Conservation (phyloP, 1,140 invertebrate species). For the Formica selysi region DNA sequence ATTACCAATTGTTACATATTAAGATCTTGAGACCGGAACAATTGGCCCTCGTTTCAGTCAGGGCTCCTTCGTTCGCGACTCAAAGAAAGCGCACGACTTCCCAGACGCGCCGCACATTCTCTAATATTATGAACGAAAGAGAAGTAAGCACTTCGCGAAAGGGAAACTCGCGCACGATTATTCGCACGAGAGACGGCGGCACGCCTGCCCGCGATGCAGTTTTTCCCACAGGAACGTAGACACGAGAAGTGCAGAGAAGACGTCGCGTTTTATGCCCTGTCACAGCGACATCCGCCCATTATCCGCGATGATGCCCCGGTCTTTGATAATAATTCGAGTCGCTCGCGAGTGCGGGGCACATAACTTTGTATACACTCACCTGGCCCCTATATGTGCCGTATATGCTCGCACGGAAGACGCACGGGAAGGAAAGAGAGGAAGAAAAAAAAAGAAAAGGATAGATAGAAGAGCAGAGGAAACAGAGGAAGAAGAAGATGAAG, state of each 20-base stretch:
- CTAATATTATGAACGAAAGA: constrained; percentile 41
- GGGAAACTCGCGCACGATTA: constrained; percentile 56
- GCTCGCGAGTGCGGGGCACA: constrained; percentile 63
- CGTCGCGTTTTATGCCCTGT: constrained; percentile 73
- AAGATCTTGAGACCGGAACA: constrained; percentile 4
- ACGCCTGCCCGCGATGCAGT: constrained; percentile 14
- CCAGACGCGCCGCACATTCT: not conserved
- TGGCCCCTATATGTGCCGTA: constrained; percentile 4
- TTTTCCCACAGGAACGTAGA: constrained; percentile 71
- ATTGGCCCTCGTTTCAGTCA: constrained; percentile 23
- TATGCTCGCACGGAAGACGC: constrained; percentile 43
- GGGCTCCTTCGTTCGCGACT: not conserved
- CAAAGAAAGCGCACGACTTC: constrained; percentile 24
- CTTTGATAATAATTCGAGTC: constrained; percentile 77
- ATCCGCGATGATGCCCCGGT: constrained; percentile 71
- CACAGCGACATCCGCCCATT: constrained; percentile 78
- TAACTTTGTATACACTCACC: constrained; percentile 56
- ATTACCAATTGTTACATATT: not conserved
- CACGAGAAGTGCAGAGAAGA: constrained; percentile 31
- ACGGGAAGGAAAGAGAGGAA: constrained; percentile 27
- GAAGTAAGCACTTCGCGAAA: constrained; percentile 39
- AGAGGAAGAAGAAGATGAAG: constrained; percentile 31
- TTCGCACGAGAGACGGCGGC: constrained; percentile 50
- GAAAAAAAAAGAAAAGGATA: not conserved
- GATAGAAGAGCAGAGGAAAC: not conserved